These are phyloP conservation scores for Brachypteracias leptosomus DNA, from an alignment of 2,113 vertebrate genomes.

Conservation along the genomic window DNA sequence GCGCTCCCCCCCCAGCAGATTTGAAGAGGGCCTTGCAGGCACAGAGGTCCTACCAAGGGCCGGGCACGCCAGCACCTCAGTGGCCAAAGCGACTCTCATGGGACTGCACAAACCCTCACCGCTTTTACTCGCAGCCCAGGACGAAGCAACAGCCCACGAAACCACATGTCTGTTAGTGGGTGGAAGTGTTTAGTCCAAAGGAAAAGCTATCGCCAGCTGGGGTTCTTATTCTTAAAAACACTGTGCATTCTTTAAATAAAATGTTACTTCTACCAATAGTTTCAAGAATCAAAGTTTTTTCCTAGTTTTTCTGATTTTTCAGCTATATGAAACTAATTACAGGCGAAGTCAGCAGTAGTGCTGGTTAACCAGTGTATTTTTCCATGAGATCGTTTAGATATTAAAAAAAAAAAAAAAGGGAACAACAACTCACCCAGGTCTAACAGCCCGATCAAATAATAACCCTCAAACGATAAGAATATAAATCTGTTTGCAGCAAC, in stretches of 20 bases:
- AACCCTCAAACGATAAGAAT: neutral
- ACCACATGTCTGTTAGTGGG: rapidly evolving
- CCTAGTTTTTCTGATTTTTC: neutral
- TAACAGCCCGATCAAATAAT: neutral
- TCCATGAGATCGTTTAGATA: neutral
- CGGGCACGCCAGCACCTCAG: rapidly evolving
- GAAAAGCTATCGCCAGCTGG: rapidly evolving
- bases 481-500: neutral
- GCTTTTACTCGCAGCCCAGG: neutral
- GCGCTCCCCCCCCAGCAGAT: rapidly evolving
- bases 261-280: rapidly evolving
- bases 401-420: no score
- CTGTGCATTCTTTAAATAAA: neutral
- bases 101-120: rapidly evolving
- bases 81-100: rapidly evolving
- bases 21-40: neutral
- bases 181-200: neutral
- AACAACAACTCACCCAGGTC: neutral
- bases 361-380: neutral
- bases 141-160: rapidly evolving
- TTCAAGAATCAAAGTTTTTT: neutral
- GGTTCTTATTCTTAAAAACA: neutral
- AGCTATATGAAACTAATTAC: neutral
- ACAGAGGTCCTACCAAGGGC: neutral
- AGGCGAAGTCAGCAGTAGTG: neutral